Evolutionary conservation across 2,888 invertebrate genomes (phyloP).

Genomic region (Taenaris catops): DNA sequence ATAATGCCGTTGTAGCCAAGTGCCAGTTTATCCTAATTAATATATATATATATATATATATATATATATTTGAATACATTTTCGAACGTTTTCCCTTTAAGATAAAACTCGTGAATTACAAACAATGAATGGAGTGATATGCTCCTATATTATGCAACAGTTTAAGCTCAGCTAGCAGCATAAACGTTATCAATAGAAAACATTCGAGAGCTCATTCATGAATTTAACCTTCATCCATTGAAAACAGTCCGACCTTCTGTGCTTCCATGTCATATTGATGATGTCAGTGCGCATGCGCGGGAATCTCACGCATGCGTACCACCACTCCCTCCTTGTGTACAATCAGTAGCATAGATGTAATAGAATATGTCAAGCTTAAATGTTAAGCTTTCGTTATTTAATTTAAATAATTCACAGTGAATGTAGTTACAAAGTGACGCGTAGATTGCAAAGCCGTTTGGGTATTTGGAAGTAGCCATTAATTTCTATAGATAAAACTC

Average conservation of each 20-base stretch:
- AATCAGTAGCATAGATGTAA: conserved; percentile 42
- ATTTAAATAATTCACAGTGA: background rate
- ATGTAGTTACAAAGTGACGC: background rate
- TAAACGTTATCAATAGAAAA: background rate
- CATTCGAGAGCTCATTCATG: conserved; percentile 49
- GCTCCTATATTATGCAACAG: background rate
- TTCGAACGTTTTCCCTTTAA: too few species aligned
- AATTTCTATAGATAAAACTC: too few species aligned
- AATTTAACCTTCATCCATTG: conserved; percentile 58
- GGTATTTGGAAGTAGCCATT: background rate
- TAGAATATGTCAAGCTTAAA: conserved; percentile 55
- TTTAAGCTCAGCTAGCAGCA: background rate
- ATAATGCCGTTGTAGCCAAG: too few species aligned
- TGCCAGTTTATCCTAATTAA: too few species aligned
- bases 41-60: too few species aligned
- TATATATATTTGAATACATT: too few species aligned
- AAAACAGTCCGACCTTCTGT: conserved; percentile 43
- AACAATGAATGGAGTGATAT: too few species aligned
- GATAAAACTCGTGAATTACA: too few species aligned
- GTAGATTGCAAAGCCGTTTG: conserved; percentile 2
- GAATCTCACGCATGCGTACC: conserved; percentile 30
- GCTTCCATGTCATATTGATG: conserved; percentile 63
- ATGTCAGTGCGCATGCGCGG: conserved; percentile 49
- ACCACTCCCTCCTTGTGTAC: conserved; percentile 44
- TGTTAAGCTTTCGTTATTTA: conserved; percentile 44